These are phyloP conservation scores for Meliscaeva auricollis DNA, from an alignment of 2,888 invertebrate species.

Conservation along the genomic window DNA sequence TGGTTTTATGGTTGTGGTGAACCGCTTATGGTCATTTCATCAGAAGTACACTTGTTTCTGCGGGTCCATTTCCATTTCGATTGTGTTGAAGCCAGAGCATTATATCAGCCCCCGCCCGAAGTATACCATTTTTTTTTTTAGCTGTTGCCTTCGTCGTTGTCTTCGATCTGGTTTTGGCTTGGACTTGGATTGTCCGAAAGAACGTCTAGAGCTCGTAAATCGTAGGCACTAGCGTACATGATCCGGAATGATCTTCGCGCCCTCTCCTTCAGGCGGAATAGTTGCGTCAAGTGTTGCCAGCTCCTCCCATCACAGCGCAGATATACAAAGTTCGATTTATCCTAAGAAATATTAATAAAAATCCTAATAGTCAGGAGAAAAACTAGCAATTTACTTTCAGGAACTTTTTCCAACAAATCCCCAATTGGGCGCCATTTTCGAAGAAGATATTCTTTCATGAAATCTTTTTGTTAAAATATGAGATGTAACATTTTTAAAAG, in stretches of 20 bases:
- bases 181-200: slow-evolving; percentile 55
- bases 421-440: too few species aligned
- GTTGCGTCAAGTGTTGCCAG: slow-evolving; percentile 22
- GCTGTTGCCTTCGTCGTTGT: background rate
- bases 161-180: slow-evolving; percentile 49
- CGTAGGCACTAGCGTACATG: slow-evolving; percentile 75
- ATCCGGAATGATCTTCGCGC: slow-evolving; percentile 75
- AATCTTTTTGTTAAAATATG: background rate
- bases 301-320: too few species aligned
- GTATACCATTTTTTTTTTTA: slow-evolving; percentile 18
- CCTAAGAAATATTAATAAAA: too few species aligned
- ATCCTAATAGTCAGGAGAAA: too few species aligned
- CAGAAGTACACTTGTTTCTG: slow-evolving; percentile 76
- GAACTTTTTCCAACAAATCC: too few species aligned
- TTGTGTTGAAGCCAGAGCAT: slow-evolving; percentile 49
- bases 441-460: background rate
- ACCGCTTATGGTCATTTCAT: slow-evolving; percentile 76
- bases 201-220: slow-evolving; percentile 74
- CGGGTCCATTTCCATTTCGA: slow-evolving; percentile 75
- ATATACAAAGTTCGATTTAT: too few species aligned
- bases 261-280: slow-evolving; percentile 70
- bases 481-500: background rate
- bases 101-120: slow-evolving; percentile 26
- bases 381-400: too few species aligned
- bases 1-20: slow-evolving; percentile 33